A percentile compares a stretch with the other conserved stretches of the same genome.
Evolutionary conservation across 2,797 vertebrate genomes (phyloP).

Genomic region (Ispidina picta): DNA sequence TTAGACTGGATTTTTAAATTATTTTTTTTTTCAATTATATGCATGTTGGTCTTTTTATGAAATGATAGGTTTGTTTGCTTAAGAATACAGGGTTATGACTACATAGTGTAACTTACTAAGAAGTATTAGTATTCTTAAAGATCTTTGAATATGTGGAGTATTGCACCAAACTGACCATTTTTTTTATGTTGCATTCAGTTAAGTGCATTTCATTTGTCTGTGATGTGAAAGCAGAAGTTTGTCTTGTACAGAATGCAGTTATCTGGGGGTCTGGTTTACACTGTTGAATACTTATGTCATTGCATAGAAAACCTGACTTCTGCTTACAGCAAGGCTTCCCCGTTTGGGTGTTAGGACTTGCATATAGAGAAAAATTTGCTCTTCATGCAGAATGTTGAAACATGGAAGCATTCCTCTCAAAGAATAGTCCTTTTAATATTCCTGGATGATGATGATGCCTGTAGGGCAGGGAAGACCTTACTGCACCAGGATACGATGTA

Average conservation of each 20-base stretch:
- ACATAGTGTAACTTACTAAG: background rate
- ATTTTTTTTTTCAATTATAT: background rate
- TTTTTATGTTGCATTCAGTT: background rate
- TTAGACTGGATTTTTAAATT: background rate
- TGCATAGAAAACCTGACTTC: background rate
- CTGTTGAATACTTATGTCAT: rapidly evolving
- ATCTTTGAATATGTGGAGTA: background rate
- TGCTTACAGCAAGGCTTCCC: background rate
- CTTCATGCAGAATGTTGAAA: background rate
- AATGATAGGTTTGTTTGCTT: background rate
- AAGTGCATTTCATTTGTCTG: background rate
- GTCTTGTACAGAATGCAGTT: background rate
- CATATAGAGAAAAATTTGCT: background rate
- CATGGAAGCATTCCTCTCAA: background rate
- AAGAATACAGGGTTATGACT: background rate
- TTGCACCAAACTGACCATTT: background rate
- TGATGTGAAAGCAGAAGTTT: background rate
- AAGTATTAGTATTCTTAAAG: background rate
- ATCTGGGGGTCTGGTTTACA: background rate
- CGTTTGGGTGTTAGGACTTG: background rate
- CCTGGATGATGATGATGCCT: background rate
- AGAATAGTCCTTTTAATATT: background rate
- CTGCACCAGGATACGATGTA: background rate
- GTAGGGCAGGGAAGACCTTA: background rate
- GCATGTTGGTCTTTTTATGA: background rate